These are phyloP conservation scores for Marmota monax DNA, from an alignment of 2,113 vertebrate species.

Conservation along the genomic window DNA sequence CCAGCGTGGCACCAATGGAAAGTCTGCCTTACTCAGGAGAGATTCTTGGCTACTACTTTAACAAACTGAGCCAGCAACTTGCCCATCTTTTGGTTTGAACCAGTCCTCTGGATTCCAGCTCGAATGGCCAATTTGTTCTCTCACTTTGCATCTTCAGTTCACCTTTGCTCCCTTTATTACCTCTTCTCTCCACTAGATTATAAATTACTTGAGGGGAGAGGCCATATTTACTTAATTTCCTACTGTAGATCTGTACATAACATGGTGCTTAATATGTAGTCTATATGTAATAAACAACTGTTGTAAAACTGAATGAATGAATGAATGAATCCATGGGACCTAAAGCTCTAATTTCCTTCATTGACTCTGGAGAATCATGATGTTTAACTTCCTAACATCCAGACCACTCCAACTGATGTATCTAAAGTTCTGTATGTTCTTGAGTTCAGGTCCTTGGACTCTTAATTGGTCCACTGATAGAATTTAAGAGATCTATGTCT, in stretches of 20 bases:
- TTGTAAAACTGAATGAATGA: conserved; percentile 39
- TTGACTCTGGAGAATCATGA: not conserved
- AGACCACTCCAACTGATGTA: not conserved
- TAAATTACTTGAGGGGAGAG: not conserved
- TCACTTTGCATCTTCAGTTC: conserved; percentile 10
- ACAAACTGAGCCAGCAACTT: not conserved
- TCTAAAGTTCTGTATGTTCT: not conserved
- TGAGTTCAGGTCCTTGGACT: not conserved
- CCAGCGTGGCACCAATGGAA: not conserved
- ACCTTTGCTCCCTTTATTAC: not conserved
- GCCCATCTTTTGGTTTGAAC: conserved; percentile 27
- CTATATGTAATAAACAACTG: not conserved
- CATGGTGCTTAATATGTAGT: not conserved
- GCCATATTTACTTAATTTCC: not conserved
- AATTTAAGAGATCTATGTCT: conserved; percentile 27
- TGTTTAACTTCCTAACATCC: not conserved
- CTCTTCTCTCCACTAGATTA: not conserved
- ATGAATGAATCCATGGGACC: not conserved
- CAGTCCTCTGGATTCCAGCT: not conserved
- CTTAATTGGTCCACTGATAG: not conserved
- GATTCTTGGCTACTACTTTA: conserved; percentile 12
- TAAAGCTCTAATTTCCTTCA: conserved; percentile 2
- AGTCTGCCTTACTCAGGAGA: conserved; percentile 30
- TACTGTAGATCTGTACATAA: not conserved
- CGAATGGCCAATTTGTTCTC: not conserved